A percentile compares a stretch with the other conserved stretches of the same genome.
These are phyloP conservation scores for Linepithema humile DNA, from an alignment of 1,140 invertebrate species.

Conservation along the genomic window DNA sequence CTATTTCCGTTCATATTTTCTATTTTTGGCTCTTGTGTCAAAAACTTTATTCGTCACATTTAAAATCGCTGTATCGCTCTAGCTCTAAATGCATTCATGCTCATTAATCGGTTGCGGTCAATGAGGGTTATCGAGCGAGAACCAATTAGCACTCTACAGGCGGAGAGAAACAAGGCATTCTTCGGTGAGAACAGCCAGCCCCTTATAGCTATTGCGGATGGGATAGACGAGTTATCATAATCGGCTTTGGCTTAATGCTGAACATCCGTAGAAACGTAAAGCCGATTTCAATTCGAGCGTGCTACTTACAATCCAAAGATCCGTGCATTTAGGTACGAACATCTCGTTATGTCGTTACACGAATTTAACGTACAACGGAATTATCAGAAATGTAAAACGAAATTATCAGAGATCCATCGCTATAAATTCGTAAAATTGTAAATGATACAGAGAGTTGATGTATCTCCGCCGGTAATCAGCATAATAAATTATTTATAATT, in stretches of 20 bases:
- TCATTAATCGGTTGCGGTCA: conserved; percentile 68
- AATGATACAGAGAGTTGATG: neutral
- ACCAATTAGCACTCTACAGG: conserved; percentile 68
- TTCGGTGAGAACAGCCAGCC: conserved; percentile 41
- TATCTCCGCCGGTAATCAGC: neutral
- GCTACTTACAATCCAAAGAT: conserved; percentile 42
- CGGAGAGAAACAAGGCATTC: conserved; percentile 28
- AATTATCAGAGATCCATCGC: neutral
- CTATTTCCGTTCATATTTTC: neutral
- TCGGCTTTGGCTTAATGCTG: conserved; percentile 77
- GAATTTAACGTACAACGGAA: neutral
- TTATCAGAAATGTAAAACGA: neutral
- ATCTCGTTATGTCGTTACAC: neutral
- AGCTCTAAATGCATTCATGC: conserved; percentile 38
- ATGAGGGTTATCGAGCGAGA: conserved; percentile 41
- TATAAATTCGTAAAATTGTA: neutral
- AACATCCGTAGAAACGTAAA: conserved; percentile 70
- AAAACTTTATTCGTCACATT: neutral
- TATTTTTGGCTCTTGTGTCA: neutral
- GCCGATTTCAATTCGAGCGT: conserved; percentile 68
- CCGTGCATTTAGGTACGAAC: neutral
- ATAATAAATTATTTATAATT: neutral
- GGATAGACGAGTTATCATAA: conserved; percentile 77
- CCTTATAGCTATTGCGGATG: conserved; percentile 66
- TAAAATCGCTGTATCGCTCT: neutral